Evolutionary conservation across 2,797 vertebrate species (phyloP).

Genomic region (Pagetopsis macropterus): DNA sequence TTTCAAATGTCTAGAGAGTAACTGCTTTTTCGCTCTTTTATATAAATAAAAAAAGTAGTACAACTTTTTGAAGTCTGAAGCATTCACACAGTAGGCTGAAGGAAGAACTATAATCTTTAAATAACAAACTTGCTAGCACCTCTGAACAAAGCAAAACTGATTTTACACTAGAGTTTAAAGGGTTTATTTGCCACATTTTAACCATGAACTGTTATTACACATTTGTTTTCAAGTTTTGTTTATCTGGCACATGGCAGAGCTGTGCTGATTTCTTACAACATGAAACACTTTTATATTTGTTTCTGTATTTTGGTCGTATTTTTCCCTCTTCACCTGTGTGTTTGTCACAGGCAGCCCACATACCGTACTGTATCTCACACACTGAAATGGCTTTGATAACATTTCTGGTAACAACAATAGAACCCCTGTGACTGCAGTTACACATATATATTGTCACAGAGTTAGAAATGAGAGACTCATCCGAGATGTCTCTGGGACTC

Average conservation of each 20-base stretch:
- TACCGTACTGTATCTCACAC: conserved; percentile 12
- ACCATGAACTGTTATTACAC: conserved; percentile 4
- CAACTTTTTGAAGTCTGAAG: background rate
- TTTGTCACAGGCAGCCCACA: conserved; percentile 36
- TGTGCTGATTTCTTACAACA: background rate
- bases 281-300: conserved; percentile 25
- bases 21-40: background rate
- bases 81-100: background rate
- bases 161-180: background rate
- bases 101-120: background rate
- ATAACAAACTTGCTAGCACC: background rate
- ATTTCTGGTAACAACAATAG: conserved; percentile 21
- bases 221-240: background rate
- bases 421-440: conserved; percentile 15
- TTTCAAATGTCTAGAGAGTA: background rate
- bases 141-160: background rate
- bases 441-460: conserved; percentile 2
- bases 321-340: conserved; percentile 18
- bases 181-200: background rate
- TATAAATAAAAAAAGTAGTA: background rate
- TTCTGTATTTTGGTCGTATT: background rate
- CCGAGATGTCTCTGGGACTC: background rate
- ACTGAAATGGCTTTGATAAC: conserved; percentile 38
- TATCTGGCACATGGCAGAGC: background rate
- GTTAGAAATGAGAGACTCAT: background rate